Percentiles rank a stretch among this genome's conserved stretches.
Evolutionary conservation across 2,797 vertebrate species (phyloP).

Genomic region (Cryptoprocta ferox): DNA sequence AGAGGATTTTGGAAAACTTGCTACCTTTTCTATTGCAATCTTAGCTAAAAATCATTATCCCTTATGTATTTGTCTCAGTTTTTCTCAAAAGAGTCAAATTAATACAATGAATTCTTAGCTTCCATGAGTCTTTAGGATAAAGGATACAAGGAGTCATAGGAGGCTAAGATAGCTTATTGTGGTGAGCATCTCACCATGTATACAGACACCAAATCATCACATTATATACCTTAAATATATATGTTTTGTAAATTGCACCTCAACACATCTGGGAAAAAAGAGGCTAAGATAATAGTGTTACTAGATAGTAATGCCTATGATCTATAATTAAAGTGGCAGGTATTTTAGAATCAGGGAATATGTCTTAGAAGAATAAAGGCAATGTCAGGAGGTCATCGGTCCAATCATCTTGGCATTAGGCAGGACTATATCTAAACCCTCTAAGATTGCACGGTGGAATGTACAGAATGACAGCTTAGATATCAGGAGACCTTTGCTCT

Average conservation of each 20-base stretch:
- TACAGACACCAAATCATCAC: neutral
- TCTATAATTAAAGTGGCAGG: neutral
- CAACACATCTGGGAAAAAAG: neutral
- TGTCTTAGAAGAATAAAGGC: constrained; percentile 29
- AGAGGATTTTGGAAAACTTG: constrained; percentile 38
- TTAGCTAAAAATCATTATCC: constrained; percentile 27
- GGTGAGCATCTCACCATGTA: neutral
- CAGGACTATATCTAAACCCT: neutral
- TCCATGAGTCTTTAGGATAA: neutral
- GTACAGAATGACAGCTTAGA: neutral
- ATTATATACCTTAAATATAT: neutral
- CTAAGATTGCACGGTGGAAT: neutral
- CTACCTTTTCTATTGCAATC: constrained; percentile 7
- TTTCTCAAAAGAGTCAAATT: constrained; percentile 18
- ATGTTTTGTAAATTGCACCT: neutral
- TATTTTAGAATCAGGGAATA: neutral
- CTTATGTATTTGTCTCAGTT: constrained; percentile 21
- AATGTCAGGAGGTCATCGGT: neutral
- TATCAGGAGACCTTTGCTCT: neutral
- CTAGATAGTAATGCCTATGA: neutral
- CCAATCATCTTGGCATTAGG: constrained; percentile 5
- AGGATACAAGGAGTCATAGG: neutral
- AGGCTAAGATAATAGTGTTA: neutral
- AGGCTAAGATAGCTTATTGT: neutral
- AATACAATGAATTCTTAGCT: neutral